phyloP scores from a whole-genome alignment of 2,113 vertebrate species.

The Cisticola juncidis region DNA sequence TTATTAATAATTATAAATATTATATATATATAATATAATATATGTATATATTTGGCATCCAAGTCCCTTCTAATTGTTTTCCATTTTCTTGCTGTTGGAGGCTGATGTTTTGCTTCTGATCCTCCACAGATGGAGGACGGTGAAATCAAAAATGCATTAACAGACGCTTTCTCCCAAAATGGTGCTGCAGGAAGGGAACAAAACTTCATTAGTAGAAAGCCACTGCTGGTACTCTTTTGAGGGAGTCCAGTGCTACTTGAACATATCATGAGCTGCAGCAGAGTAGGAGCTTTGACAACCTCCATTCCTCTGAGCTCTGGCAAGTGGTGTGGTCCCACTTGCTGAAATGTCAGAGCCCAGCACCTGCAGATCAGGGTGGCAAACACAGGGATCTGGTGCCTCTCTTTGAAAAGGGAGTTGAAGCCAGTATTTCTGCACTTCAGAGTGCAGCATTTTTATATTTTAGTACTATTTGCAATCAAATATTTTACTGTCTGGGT shows the following conservation, averaged over 20 bases:
- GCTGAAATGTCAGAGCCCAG: neutral
- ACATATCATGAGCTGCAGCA: neutral
- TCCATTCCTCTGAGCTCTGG: neutral
- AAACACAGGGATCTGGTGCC: neutral
- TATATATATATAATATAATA: no score
- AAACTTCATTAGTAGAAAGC: neutral
- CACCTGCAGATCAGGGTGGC: neutral
- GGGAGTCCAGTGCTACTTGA: accelerated
- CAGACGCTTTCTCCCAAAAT: neutral
- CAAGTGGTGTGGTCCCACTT: neutral
- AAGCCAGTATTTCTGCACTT: neutral
- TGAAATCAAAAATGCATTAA: neutral
- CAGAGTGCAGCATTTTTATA: neutral
- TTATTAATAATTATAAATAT: neutral
- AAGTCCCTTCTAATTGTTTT: neutral
- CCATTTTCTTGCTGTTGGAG: neutral
- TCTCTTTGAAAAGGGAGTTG: neutral
- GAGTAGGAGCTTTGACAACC: neutral
- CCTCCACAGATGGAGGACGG: neutral
- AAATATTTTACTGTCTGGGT: neutral
- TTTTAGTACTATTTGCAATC: neutral
- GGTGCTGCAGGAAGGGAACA: neutral
- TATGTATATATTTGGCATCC: neutral
- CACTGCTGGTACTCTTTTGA: neutral
- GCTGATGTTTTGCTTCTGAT: neutral